Conservation (phyloP, 1,140 invertebrate genomes). For the Melitaea cinxia region DNA sequence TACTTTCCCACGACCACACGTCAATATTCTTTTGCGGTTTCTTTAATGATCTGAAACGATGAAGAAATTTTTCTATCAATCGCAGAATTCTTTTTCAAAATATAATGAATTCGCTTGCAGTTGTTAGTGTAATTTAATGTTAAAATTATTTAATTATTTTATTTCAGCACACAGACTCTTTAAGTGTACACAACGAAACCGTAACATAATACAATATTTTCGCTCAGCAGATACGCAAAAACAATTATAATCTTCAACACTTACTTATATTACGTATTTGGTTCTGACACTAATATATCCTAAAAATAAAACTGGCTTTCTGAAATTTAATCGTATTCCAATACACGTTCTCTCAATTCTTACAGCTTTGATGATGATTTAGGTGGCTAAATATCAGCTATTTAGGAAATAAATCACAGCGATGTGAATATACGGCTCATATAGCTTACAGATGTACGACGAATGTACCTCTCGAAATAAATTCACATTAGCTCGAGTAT, state of each 20-base stretch:
- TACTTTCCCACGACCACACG: constrained; percentile 39
- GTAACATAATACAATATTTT: constrained; percentile 2
- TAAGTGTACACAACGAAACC: too few species aligned
- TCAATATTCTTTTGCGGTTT: constrained; percentile 46
- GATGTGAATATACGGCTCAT: too few species aligned
- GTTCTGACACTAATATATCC: too few species aligned
- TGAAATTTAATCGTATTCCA: too few species aligned
- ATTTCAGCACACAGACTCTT: too few species aligned
- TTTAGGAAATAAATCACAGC: not conserved
- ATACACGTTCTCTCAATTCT: too few species aligned
- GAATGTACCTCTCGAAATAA: too few species aligned
- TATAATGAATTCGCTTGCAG: constrained; percentile 35
- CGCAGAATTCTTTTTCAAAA: constrained; percentile 21
- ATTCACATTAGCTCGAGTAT: too few species aligned
- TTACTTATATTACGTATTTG: not conserved
- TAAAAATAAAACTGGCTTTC: too few species aligned
- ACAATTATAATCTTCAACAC: not conserved
- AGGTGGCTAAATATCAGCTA: not conserved
- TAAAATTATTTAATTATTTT: not conserved
- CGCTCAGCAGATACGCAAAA: constrained; percentile 29
- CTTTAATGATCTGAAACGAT: constrained; percentile 67
- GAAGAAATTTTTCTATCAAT: constrained; percentile 54
- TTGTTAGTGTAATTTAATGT: not conserved
- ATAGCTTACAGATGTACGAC: too few species aligned
- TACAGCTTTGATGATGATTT: too few species aligned